These are phyloP conservation scores for Sciurus carolinensis DNA, from an alignment of 2,797 vertebrate species.

Conservation along the genomic window DNA sequence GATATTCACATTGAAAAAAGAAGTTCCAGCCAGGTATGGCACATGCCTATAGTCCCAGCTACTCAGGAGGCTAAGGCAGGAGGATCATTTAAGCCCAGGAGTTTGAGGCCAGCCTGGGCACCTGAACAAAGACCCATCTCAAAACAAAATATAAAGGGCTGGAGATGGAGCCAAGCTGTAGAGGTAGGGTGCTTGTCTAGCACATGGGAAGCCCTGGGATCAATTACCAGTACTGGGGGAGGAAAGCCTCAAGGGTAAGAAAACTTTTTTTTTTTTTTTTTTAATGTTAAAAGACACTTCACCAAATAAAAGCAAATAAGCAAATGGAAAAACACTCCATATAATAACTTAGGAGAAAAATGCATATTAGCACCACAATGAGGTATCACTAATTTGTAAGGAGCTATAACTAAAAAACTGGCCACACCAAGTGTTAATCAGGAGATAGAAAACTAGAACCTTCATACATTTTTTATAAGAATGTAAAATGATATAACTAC, in stretches of 20 bases:
- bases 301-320: slow-evolving; percentile 11
- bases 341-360: slow-evolving; percentile 25
- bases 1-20: background rate
- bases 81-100: too few species aligned
- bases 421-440: background rate
- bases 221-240: too few species aligned
- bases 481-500: background rate
- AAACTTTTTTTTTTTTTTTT: background rate
- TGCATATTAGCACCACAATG: slow-evolving; percentile 34
- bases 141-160: too few species aligned
- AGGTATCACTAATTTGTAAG: slow-evolving; percentile 51
- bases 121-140: too few species aligned
- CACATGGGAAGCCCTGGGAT: too few species aligned
- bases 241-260: background rate
- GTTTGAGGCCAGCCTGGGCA: too few species aligned
- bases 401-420: slow-evolving; percentile 22
- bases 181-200: too few species aligned
- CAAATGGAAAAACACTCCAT: slow-evolving; percentile 25
- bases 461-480: background rate
- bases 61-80: too few species aligned
- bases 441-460: slow-evolving; percentile 30
- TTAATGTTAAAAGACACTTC: background rate
- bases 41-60: too few species aligned
- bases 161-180: too few species aligned
- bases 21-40: too few species aligned